Evolutionary conservation across 2,888 invertebrate species (phyloP).

Genomic region (Leptinotarsa juncta): DNA sequence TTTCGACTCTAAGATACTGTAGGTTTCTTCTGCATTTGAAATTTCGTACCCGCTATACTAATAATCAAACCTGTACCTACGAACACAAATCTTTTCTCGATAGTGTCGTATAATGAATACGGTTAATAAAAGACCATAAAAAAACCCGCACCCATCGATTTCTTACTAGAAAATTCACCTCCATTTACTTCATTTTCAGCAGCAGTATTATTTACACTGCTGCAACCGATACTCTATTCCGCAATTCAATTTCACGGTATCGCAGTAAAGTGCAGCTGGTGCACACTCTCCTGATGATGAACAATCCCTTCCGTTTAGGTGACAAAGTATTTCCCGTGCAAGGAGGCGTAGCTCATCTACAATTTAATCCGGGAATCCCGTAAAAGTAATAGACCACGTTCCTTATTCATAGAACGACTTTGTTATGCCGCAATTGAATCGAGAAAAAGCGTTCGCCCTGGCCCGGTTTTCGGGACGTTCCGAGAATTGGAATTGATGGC

Average conservation of each 20-base stretch:
- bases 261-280: conserved; percentile 14
- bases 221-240: background rate
- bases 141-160: background rate
- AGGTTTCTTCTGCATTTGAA: too few species aligned
- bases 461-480: background rate
- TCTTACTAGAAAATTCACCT: background rate
- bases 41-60: too few species aligned
- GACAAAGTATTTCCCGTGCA: conserved; percentile 22
- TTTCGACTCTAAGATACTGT: too few species aligned
- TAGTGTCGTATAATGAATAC: too few species aligned
- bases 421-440: conserved; percentile 36
- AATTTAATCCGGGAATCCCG: conserved; percentile 32
- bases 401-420: conserved; percentile 36
- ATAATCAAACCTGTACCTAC: too few species aligned
- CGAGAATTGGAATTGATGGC: background rate
- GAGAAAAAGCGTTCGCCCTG: conserved; percentile 10
- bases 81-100: too few species aligned
- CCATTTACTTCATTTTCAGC: background rate
- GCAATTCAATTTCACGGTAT: conserved; percentile 18
- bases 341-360: conserved; percentile 30
- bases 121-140: background rate
- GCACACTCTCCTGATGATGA: conserved; percentile 17
- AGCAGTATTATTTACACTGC: conserved; percentile 14
- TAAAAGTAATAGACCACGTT: conserved; percentile 36
- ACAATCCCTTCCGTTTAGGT: conserved; percentile 7